Evolutionary conservation across 2,888 invertebrate species (phyloP).

Genomic region (Lepidocyrtoides sp.): DNA sequence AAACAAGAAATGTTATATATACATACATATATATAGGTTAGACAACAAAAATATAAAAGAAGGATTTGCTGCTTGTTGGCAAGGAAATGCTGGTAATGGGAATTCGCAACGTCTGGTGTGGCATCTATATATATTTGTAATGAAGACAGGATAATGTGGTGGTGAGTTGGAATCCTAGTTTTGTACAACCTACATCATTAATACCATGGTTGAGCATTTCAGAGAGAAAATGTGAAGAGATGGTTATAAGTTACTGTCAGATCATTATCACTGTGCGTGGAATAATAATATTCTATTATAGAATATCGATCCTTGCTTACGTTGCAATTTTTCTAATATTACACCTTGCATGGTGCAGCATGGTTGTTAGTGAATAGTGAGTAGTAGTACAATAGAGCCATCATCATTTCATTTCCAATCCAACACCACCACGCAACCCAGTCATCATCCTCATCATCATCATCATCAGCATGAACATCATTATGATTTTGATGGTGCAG

Average conservation of each 20-base stretch:
- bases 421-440: background rate
- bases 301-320: background rate
- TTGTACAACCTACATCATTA: too few relatives aligned
- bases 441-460: background rate
- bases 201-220: too few relatives aligned
- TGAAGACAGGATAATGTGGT: too few relatives aligned
- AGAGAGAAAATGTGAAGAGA: too few relatives aligned
- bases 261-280: background rate
- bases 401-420: background rate
- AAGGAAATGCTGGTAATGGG: too few relatives aligned
- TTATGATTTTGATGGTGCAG: background rate
- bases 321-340: background rate
- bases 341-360: background rate
- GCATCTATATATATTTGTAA: too few relatives aligned
- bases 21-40: too few relatives aligned
- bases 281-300: background rate
- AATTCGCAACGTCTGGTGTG: too few relatives aligned
- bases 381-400: background rate
- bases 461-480: background rate
- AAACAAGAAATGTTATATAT: too few relatives aligned
- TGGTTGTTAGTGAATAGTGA: background rate
- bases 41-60: too few relatives aligned
- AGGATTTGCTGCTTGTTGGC: too few relatives aligned
- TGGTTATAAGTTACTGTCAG: background rate
- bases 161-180: too few relatives aligned